Base-by-base conservation (phyloP, 1,140 invertebrate species). In the Neelides sp. region DNA sequence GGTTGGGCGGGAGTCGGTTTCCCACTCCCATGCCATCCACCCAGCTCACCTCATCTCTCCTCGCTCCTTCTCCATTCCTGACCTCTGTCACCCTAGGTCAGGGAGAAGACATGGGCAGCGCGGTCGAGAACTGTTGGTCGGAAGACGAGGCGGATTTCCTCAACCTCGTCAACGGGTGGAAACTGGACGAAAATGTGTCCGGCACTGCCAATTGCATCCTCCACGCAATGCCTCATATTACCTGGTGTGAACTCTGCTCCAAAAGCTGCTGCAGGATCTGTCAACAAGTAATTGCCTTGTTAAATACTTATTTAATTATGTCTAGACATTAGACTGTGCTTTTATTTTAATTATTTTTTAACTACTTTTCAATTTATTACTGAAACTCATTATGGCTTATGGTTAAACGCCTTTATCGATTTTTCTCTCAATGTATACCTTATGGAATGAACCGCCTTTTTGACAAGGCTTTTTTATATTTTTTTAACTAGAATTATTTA, bases 201-300 rank as follows among this genome's bases (percentile, higher is more conserved):
- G 50, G 51, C 34, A 54, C 26, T 50, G 49, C 55, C 34, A n/a
- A n/a, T n/a, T 56, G 54, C 47, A 42, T 48, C 30, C 34, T 50
- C 50, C 55, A 58, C 24, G 56, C 56, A 15, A 58, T 58, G 56
- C 56, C 56, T 19, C 56, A 58, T 35, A 49, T 58, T 28, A 50
- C 42, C 26, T 58, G 56, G 56, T 58, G 56, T 54, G 56, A 58
- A 46, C 42, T 52, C 27, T 58, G 56, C 49, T 50, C 51, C 20
- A 58, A 58, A 52, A n/a, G n/a, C n/a, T n/a, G n/a, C n/a, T n/a
- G n/a, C n/a, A n/a, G n/a, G n/a, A n/a, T n/a, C n/a, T n/a, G n/a
- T n/a, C n/a, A n/a, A n/a, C n/a, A n/a, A n/a, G n/a, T n/a, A n/a
- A n/a, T n/a, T n/a, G n/a, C n/a, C n/a, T n/a, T n/a, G n/a, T n/a